A percentile compares a stretch with the other conserved stretches of the same genome.
Conservation (phyloP, 2,113 vertebrate species). For the Willisornis vidua region DNA sequence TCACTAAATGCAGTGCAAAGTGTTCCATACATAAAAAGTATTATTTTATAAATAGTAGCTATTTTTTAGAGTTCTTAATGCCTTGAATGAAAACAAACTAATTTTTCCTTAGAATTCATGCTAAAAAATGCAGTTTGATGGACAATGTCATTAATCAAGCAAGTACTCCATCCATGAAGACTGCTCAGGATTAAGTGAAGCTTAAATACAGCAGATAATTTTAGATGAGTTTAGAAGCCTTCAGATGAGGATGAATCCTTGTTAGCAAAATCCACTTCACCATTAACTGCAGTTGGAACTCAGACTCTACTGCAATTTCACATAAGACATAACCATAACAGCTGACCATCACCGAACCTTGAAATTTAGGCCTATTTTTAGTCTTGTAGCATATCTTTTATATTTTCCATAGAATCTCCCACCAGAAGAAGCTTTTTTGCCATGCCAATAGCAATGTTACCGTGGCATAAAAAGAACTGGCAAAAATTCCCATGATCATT, state of each 20-base stretch:
- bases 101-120: background rate
- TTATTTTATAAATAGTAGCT: background rate
- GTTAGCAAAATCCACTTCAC: background rate
- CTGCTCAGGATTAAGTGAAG: background rate
- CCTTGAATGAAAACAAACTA: background rate
- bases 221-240: background rate
- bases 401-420: background rate
- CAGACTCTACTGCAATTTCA: background rate
- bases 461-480: background rate
- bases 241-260: background rate
- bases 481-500: background rate
- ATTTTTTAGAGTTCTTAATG: background rate
- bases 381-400: background rate
- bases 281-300: background rate
- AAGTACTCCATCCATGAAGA: background rate
- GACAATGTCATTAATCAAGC: background rate
- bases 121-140: background rate
- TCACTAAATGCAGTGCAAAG: background rate
- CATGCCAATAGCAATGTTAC: background rate
- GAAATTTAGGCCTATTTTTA: background rate
- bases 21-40: background rate
- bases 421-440: background rate
- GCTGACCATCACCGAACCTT: background rate
- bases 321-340: fast-evolving
- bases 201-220: background rate